Evolutionary conservation across 2,113 vertebrate species (phyloP).

Genomic region (Camelus bactrianus): DNA sequence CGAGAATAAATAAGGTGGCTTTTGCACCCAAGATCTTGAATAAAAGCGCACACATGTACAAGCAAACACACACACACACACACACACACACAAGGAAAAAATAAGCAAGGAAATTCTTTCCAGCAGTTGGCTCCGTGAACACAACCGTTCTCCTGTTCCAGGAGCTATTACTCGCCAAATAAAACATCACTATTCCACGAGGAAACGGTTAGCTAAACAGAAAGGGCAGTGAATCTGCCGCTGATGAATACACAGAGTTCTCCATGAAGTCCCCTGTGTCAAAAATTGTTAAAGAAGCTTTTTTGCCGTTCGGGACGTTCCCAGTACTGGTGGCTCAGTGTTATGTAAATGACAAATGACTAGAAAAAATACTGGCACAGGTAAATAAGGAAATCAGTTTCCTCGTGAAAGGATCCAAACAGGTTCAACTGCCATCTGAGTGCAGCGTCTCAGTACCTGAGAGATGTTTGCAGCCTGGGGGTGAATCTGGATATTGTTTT

Average conservation of each 20-base stretch:
- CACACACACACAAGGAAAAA: constrained; percentile 87
- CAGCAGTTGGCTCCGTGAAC: constrained; percentile 88
- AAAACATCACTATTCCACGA: constrained; percentile 93
- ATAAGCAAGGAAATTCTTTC: constrained; percentile 92
- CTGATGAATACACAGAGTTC: constrained; percentile 91
- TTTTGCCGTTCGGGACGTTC: constrained; percentile 92
- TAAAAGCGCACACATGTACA: constrained; percentile 74
- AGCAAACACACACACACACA: constrained; percentile 63
- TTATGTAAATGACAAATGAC: constrained; percentile 91
- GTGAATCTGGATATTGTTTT: constrained; percentile 70
- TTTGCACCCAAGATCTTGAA: constrained; percentile 73
- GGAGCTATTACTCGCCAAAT: constrained; percentile 91
- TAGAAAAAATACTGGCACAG: constrained; percentile 83
- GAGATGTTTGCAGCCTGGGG: constrained; percentile 65
- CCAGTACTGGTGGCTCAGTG: constrained; percentile 90
- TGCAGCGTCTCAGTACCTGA: constrained; percentile 80
- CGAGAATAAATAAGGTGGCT: constrained; percentile 75
- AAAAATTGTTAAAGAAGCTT: constrained; percentile 92
- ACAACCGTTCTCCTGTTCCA: constrained; percentile 95
- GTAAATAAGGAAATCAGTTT: constrained; percentile 85
- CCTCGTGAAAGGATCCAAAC: constrained; percentile 83
- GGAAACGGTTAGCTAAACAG: constrained; percentile 95
- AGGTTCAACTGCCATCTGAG: constrained; percentile 78
- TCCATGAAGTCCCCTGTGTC: constrained; percentile 89
- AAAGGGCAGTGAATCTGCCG: constrained; percentile 91